phyloP scores from a whole-genome alignment of 2,797 vertebrate genomes.

The Cirrhinus molitorella region DNA sequence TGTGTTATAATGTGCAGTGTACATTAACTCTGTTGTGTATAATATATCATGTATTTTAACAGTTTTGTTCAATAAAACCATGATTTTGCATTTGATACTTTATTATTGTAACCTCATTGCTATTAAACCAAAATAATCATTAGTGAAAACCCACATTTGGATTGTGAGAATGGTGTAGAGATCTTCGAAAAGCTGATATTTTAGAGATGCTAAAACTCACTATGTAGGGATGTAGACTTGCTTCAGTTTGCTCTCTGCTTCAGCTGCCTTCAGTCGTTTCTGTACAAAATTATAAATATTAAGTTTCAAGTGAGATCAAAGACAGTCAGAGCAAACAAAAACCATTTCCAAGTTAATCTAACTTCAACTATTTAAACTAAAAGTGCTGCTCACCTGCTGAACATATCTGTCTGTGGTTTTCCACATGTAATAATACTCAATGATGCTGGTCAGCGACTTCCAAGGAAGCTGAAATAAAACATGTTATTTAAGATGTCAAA shows the following conservation, averaged over 20 bases:
- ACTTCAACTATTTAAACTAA: not conserved
- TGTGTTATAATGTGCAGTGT: too few species aligned
- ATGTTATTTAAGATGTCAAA: constrained; percentile 18
- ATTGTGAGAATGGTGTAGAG: not conserved
- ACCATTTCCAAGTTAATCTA: not conserved
- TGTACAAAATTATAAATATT: constrained; percentile 65
- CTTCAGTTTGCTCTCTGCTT: constrained; percentile 98
- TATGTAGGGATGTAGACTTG: constrained; percentile 99
- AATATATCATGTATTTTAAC: too few species aligned
- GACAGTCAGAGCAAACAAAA: constrained; percentile 11
- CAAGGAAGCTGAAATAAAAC: constrained; percentile 79
- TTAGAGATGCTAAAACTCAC: constrained; percentile 82
- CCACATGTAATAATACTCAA: constrained; percentile 93
- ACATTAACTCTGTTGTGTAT: too few species aligned
- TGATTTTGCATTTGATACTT: too few species aligned
- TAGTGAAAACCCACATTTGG: not conserved
- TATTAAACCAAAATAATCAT: too few species aligned
- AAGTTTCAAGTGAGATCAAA: constrained; percentile 10
- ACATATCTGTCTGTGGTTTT: constrained; percentile 92
- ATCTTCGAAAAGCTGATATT: not conserved
- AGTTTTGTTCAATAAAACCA: too few species aligned
- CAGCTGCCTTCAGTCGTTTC: constrained; percentile 97
- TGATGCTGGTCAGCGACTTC: constrained; percentile 90
- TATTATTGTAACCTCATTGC: too few species aligned
- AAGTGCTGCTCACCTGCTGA: constrained; percentile 81